Evolutionary conservation across 2,113 vertebrate genomes (phyloP), one percentile per base, ranked within the genome.

Genomic region (Forbesichthys agassizii): DNA sequence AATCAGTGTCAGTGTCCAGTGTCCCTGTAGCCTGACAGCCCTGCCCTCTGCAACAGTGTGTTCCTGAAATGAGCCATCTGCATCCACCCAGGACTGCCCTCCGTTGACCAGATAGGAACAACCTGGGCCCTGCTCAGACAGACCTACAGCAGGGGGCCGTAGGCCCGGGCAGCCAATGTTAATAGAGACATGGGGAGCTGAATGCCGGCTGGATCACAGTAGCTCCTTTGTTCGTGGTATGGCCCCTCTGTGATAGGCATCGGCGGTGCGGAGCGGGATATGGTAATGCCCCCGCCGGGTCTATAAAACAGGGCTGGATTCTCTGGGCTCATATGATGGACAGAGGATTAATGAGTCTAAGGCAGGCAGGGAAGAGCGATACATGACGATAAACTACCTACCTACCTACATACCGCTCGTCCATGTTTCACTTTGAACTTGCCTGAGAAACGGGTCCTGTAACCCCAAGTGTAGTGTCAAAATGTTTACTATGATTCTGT

Each of bases 291-390:
- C 81, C 78, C 69, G 11, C 76, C 57, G 84, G 85, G 83, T 88
- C 81, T 84, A 86, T 87, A 86, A 86, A 89, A 90, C 76, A 80
- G 84, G 82, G 81, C 10, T 14, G 83, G 86, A 90, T 87, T 87
- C 79, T 82, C 83, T 67, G 80, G 79, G 80, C 82, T 82, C 88
- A 78, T 78, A 84, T 88, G 88, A 89, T 82, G 88, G 86, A 89
- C 88, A 88, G 85, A 85, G 86, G 87, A 88, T 90, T 90, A 90
- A 91, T 88, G 83, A 91, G 80, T 88, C 87, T 83, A 42, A 42
- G 36, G 36, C 36, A 42, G 36, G 36, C 36, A 42, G 36, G 36
- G 36, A 42, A 6, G 36, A 42, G 36, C 36, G 7, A 8, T 42
- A 42, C 36, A 42, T 42, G 69, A 78, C 73, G 61, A 77, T 68